These are phyloP conservation scores for Palythoa heliodiscus DNA, from an alignment of 92 coral and sea anemone genomes.

Conservation along the genomic window DNA sequence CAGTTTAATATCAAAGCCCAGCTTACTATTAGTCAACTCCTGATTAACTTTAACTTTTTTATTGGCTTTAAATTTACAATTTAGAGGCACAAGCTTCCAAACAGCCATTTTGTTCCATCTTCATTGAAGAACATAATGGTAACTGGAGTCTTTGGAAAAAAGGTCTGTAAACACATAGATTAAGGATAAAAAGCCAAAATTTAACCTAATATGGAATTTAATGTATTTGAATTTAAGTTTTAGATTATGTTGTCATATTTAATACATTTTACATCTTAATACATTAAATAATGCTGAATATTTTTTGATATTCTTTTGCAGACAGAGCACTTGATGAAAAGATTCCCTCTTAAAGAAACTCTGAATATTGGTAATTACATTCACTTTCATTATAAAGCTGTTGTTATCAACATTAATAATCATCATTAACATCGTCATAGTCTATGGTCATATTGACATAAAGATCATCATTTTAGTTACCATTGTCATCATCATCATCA, in stretches of 20 bases:
- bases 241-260: too few species aligned
- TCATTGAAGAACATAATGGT: conserved; percentile 78
- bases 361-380: conserved; percentile 69
- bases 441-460: not conserved
- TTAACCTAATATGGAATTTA: not conserved
- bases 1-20: too few species aligned
- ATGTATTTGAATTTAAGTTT: not conserved
- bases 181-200: not conserved
- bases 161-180: conserved; percentile 49
- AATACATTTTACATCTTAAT: not conserved
- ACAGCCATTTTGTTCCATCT: conserved; percentile 88
- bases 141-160: conserved; percentile 91
- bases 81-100: conserved; percentile 94
- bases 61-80: not conserved
- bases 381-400: not conserved
- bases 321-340: conserved; percentile 92
- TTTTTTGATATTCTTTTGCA: conserved; percentile 16
- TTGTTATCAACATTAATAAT: not conserved
- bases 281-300: not conserved
- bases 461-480: too few species aligned
- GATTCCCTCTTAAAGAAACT: conserved; percentile 80
- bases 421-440: too few species aligned
- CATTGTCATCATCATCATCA: too few species aligned
- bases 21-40: too few species aligned
- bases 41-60: not conserved